phyloP scores from a whole-genome alignment of 2,113 vertebrate species.

The Leucopternis melanops region DNA sequence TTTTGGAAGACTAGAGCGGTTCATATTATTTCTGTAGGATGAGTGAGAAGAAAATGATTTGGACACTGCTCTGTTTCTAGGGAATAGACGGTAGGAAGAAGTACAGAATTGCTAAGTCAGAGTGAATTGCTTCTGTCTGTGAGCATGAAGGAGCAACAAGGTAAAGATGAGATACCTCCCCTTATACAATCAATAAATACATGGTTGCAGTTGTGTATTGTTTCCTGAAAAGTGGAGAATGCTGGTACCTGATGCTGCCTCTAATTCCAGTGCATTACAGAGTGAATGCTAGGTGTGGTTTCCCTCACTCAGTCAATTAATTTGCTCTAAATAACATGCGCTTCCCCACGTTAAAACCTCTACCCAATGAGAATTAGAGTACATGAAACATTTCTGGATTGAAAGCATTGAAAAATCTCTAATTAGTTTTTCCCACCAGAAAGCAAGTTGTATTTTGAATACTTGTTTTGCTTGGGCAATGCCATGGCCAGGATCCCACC shows the following conservation, averaged over 20 bases:
- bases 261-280: neutral
- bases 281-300: neutral
- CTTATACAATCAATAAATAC: neutral
- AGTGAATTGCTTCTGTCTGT: neutral
- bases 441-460: neutral
- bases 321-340: neutral
- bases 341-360: neutral
- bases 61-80: neutral
- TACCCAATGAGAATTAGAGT: no score
- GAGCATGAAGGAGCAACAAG: neutral
- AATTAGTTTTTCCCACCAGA: neutral
- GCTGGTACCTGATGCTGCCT: no score
- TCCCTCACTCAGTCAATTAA: accelerated
- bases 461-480: neutral
- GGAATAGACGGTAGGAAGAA: neutral
- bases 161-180: no score
- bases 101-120: neutral
- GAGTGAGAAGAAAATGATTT: neutral
- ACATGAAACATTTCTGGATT: neutral
- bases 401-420: neutral
- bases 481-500: neutral
- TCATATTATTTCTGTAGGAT: neutral
- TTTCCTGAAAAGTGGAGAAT: neutral
- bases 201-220: neutral
- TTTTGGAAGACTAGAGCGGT: neutral